Base-by-base conservation (phyloP, 2,797 vertebrate species). In the Xyrichtys novacula region DNA sequence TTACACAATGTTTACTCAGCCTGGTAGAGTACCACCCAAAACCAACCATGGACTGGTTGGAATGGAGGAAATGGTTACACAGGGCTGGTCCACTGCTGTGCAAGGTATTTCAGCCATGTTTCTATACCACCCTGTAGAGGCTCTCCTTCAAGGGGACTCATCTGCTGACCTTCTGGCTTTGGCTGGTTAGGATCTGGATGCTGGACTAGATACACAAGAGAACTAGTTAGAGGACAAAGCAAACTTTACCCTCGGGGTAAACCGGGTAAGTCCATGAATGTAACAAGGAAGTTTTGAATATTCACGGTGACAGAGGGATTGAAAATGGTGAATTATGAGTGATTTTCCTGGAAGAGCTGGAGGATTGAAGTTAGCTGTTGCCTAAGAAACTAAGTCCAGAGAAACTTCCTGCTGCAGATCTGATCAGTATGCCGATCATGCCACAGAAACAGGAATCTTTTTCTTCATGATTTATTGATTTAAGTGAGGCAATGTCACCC, bases 111-210 rank as follows among this genome's bases (percentile, higher is more conserved):
- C 29, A 53, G 62, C 20, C 31, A n/a, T 49, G 48, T 69, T 54
- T 66, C 23, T 81, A 26, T 39, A 48, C 48, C 40, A n/a, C n/a
- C n/a, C n/a, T n/a, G n/a, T n/a, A 96, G 81, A 10, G 94, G 93
- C 10, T 98, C 97, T 26, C 97, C 97, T 47, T 93, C 92, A 12
- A 98, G 90, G 43, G 95, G 91, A 14, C 87, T 93, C 90, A 94
- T 95, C 76, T 94, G 94, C 42, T 92, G 90, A 68, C 97, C 97
- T 86, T 98, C 97, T 0, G 96, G 94, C 89, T 95, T 97, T 19
- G 97, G 97, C 90, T 98, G 97, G 84, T 96, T 96, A 11, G 97
- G 97, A 81, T 98, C 97, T 7, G 95, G 94, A 60, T 96, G 97
- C 86, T 97, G 93, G 72, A 95, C 94, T 95, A 64, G 67, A 88